Evolutionary conservation across 1,140 invertebrate genomes (phyloP).

Genomic region (Nymphalis io): DNA sequence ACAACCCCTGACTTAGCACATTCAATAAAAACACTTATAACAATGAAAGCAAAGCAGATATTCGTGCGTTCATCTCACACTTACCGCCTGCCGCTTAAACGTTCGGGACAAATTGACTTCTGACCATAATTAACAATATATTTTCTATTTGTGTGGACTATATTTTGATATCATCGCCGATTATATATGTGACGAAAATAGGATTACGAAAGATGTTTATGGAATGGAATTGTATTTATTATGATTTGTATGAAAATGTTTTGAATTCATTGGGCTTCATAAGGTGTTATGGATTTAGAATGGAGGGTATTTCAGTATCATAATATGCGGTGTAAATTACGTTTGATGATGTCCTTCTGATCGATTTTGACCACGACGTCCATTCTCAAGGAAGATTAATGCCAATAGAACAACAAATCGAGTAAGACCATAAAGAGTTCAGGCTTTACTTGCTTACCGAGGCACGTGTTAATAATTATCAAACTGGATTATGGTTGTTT

Average conservation of each 20-base stretch:
- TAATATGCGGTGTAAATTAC: not conserved
- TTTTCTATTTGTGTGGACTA: conserved; percentile 37
- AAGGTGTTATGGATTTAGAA: not conserved
- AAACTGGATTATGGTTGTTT: no score
- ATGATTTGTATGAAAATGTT: not conserved
- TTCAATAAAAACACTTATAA: conserved; percentile 55
- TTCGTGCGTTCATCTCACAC: conserved; percentile 39
- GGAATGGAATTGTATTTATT: not conserved
- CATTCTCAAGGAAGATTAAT: no score
- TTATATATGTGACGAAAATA: conserved; percentile 1
- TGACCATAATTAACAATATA: conserved; percentile 53
- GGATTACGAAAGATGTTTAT: conserved; percentile 6
- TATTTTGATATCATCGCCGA: conserved; percentile 33
- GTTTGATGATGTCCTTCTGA: no score
- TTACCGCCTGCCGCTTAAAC: conserved; percentile 46
- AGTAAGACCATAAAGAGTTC: no score
- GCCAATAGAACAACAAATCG: no score
- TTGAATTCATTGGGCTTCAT: not conserved
- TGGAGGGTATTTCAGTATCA: not conserved
- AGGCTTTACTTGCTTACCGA: no score
- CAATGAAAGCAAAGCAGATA: conserved; percentile 50
- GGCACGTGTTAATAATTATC: no score
- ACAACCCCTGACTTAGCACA: conserved; percentile 57
- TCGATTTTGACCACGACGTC: no score
- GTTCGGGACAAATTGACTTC: conserved; percentile 50